Evolutionary conservation across 2,888 invertebrate species (phyloP).

Genomic region (Gibbula magus): DNA sequence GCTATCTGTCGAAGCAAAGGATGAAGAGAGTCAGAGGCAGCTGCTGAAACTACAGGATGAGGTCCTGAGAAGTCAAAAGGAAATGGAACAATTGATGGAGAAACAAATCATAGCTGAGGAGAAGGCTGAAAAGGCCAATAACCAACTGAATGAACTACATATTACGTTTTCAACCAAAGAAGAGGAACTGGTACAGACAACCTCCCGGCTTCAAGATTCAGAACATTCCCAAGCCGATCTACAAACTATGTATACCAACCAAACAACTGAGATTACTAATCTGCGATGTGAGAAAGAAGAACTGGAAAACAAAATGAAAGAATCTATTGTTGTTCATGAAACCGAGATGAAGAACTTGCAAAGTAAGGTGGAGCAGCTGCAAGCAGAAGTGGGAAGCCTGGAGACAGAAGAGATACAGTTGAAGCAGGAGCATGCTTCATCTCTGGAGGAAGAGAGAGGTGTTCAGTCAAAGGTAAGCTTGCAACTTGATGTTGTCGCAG

Average conservation of each 20-base stretch:
- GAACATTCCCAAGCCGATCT: not conserved
- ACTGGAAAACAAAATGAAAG: not conserved
- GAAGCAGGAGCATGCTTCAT: not conserved
- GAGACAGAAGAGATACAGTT: not conserved
- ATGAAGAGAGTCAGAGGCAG: not conserved
- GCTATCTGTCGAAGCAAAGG: not conserved
- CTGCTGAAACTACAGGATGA: not conserved
- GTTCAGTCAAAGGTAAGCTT: not conserved
- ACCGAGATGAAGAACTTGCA: conserved; percentile 6
- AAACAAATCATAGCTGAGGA: conserved; percentile 10
- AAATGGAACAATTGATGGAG: not conserved
- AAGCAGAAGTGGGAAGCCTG: not conserved
- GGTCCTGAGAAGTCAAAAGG: not conserved
- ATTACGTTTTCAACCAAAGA: conserved; percentile 28
- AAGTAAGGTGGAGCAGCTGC: not conserved
- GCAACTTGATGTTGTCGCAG: not conserved
- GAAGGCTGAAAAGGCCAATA: conserved; percentile 8
- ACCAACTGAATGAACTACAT: conserved; percentile 7
- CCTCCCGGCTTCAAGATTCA: not conserved
- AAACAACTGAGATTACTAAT: not conserved
- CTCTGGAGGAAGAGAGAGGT: not conserved
- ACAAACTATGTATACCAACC: not conserved
- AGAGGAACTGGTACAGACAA: conserved; percentile 40
- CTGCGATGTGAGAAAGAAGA: not conserved
- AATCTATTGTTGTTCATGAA: not conserved